A percentile compares a stretch with the other conserved stretches of the same genome.
These are phyloP conservation scores for Listrodromus nycthemerus DNA, from an alignment of 2,888 invertebrate genomes.

Conservation along the genomic window DNA sequence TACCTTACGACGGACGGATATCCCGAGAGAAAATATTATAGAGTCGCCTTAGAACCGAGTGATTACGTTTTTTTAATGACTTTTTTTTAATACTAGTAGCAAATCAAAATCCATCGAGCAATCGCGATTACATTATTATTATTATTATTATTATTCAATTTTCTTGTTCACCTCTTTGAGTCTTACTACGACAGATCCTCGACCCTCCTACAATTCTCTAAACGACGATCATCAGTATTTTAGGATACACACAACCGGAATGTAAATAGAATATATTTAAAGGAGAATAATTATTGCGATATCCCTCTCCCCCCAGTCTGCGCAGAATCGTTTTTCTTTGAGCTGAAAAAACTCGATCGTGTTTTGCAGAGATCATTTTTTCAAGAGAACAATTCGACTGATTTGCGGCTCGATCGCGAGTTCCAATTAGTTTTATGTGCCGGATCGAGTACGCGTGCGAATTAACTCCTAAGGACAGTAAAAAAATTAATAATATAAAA, in stretches of 20 bases:
- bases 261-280: constrained; percentile 72
- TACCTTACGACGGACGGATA: constrained; percentile 50
- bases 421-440: background rate
- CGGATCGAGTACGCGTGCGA: background rate
- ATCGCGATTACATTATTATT: constrained; percentile 7
- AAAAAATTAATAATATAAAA: background rate
- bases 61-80: constrained; percentile 12
- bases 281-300: constrained; percentile 36
- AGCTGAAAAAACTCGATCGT: constrained; percentile 22
- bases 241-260: constrained; percentile 74
- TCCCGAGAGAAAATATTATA: constrained; percentile 47
- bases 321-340: constrained; percentile 14
- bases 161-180: constrained; percentile 13
- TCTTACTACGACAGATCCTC: constrained; percentile 19
- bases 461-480: background rate
- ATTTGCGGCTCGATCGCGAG: background rate
- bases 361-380: constrained; percentile 14
- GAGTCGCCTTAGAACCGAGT: constrained; percentile 51
- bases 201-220: constrained; percentile 50
- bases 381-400: constrained; percentile 22
- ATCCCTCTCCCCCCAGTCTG: background rate
- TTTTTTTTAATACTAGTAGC: constrained; percentile 30
- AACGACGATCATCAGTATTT: constrained; percentile 78
- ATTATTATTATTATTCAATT: constrained; percentile 1
- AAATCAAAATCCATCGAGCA: constrained; percentile 48